phyloP scores from a whole-genome alignment of 2,888 invertebrate species.

The Parascotia fuliginaria region DNA sequence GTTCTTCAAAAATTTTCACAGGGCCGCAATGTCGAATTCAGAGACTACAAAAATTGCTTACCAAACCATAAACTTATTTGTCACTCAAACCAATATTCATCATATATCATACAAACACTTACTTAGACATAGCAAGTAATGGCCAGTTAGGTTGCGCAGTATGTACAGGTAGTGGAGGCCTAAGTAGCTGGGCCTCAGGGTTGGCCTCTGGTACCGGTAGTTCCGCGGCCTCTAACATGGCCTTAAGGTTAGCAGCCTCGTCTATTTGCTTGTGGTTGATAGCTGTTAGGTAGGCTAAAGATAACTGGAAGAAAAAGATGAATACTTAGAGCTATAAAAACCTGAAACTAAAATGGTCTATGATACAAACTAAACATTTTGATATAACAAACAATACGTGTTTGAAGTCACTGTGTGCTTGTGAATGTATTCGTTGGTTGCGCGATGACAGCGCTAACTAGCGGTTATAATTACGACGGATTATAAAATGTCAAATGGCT shows the following conservation, averaged over 20 bases:
- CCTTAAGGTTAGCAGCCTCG: slow-evolving; percentile 90
- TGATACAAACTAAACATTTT: no score
- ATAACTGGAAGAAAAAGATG: slow-evolving; percentile 77
- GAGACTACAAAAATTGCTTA: no score
- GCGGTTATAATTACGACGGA: no score
- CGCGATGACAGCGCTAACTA: no score
- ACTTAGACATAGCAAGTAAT: slow-evolving; percentile 93
- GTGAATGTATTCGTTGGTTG: no score
- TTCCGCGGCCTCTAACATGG: slow-evolving; percentile 87
- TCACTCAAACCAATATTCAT: neutral
- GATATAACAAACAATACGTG: no score
- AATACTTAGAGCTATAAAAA: neutral
- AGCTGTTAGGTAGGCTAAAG: slow-evolving; percentile 97
- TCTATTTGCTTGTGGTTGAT: slow-evolving; percentile 95
- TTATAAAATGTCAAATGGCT: no score
- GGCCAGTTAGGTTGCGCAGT: slow-evolving; percentile 99
- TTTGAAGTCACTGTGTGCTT: no score
- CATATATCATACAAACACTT: neutral
- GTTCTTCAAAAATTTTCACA: no score
- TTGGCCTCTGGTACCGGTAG: slow-evolving; percentile 89
- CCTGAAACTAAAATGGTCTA: no score
- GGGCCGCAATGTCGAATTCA: no score
- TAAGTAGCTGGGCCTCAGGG: slow-evolving; percentile 90
- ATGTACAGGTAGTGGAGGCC: slow-evolving; percentile 95
- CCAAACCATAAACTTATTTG: no score